Evolutionary conservation across 2,113 vertebrate genomes (phyloP).

Genomic region (Brachypteracias leptosomus): DNA sequence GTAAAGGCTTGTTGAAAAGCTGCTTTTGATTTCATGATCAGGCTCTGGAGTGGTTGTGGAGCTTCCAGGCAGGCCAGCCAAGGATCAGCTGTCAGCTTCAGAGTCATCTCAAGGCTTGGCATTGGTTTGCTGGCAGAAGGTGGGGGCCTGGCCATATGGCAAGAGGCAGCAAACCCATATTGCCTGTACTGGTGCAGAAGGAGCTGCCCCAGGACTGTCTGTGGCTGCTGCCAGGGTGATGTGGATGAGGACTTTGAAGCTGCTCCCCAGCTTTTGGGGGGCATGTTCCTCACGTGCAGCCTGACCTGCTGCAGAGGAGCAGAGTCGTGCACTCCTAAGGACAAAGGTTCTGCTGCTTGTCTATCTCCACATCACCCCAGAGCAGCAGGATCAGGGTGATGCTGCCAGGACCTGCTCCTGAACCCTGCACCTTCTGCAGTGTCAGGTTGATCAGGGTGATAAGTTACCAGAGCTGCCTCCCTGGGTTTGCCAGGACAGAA

Average conservation of each 20-base stretch:
- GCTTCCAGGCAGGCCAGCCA: neutral
- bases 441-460: neutral
- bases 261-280: neutral
- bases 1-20: neutral
- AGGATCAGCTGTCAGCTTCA: neutral
- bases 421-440: neutral
- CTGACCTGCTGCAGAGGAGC: neutral
- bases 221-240: too few species aligned
- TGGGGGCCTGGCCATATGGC: neutral
- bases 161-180: neutral
- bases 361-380: neutral
- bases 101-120: neutral
- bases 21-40: neutral
- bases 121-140: neutral
- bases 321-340: rapidly evolving
- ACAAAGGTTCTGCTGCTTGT: neutral
- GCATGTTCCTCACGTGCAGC: rapidly evolving
- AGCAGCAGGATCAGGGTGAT: neutral
- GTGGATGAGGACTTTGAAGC: neutral
- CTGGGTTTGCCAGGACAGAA: neutral
- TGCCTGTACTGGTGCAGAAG: neutral
- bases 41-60: neutral
- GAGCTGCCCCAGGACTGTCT: neutral
- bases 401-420: neutral
- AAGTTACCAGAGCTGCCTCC: neutral